Evolutionary conservation across 2,888 invertebrate species (phyloP).

Genomic region (Drosophila kokeensis): DNA sequence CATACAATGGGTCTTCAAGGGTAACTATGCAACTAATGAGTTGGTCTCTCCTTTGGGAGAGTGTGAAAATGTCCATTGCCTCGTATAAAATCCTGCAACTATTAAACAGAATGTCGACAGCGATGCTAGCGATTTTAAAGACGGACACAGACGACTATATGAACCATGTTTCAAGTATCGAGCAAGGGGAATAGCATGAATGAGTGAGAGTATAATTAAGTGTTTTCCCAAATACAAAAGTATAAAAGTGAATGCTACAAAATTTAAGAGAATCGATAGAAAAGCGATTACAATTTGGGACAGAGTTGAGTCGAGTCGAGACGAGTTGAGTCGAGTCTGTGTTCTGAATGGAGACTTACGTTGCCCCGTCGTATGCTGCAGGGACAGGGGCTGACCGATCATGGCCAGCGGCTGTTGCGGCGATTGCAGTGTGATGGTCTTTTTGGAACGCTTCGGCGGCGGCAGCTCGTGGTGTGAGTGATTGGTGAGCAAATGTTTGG

Average conservation of each 20-base stretch:
- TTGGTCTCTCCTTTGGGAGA: not conserved
- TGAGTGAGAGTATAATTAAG: not conserved
- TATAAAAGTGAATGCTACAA: not conserved
- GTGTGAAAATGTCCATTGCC: not conserved
- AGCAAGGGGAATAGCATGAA: not conserved
- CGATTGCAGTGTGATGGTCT: slow-evolving; percentile 79
- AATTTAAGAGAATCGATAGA: not conserved
- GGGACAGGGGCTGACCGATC: slow-evolving; percentile 84
- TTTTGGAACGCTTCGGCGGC: slow-evolving; percentile 85
- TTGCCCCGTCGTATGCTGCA: slow-evolving; percentile 84
- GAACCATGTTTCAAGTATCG: not conserved
- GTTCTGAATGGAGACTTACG: slow-evolving; percentile 72
- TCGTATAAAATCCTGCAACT: not conserved
- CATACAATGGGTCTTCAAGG: not conserved
- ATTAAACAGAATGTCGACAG: not conserved
- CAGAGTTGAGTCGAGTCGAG: not conserved
- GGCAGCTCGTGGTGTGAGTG: slow-evolving; percentile 85
- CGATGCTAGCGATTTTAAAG: not conserved
- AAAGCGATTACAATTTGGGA: not conserved
- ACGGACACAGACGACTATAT: not conserved
- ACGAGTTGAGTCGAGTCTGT: not conserved
- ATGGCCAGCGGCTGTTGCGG: slow-evolving; percentile 84
- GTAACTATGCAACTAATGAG: not conserved
- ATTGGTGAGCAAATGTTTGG: slow-evolving; percentile 85
- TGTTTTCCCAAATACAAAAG: not conserved